Percentiles rank a stretch among this genome's conserved stretches.
Evolutionary conservation across 2,797 vertebrate species (phyloP).

Genomic region (Sphenodon punctatus): DNA sequence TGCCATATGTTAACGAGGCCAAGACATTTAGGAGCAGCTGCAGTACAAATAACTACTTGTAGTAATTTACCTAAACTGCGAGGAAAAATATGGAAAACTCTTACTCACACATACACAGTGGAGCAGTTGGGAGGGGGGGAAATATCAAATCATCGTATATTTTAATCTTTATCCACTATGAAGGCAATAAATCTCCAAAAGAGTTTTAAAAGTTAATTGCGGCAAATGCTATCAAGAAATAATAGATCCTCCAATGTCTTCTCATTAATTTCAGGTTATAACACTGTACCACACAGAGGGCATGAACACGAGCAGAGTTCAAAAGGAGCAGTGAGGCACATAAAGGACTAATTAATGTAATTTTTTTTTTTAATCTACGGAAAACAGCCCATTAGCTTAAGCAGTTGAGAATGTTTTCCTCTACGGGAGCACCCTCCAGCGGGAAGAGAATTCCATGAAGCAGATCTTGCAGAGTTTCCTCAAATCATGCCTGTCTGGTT

Average conservation of each 20-base stretch:
- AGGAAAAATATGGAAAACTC: background rate
- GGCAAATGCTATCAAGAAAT: background rate
- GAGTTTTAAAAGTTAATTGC: background rate
- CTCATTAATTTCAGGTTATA: conserved; percentile 3
- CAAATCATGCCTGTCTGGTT: background rate
- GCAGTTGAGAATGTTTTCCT: too few relatives aligned
- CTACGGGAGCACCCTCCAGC: background rate
- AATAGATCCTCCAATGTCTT: background rate
- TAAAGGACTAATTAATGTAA: background rate
- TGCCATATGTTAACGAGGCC: too few relatives aligned
- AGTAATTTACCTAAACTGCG: conserved; percentile 3
- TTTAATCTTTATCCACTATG: background rate
- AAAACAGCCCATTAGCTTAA: background rate
- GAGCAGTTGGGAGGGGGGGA: background rate
- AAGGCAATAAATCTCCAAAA: background rate
- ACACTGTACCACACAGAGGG: background rate
- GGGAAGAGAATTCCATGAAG: background rate
- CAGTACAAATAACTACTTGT: background rate
- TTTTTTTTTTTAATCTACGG: conserved; percentile 2
- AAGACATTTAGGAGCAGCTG: background rate
- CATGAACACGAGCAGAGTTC: background rate
- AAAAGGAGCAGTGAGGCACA: background rate
- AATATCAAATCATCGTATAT: background rate
- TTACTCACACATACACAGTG: background rate
- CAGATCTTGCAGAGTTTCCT: background rate